Conservation (phyloP, 2,113 vertebrate genomes). For the Marmota monax region DNA sequence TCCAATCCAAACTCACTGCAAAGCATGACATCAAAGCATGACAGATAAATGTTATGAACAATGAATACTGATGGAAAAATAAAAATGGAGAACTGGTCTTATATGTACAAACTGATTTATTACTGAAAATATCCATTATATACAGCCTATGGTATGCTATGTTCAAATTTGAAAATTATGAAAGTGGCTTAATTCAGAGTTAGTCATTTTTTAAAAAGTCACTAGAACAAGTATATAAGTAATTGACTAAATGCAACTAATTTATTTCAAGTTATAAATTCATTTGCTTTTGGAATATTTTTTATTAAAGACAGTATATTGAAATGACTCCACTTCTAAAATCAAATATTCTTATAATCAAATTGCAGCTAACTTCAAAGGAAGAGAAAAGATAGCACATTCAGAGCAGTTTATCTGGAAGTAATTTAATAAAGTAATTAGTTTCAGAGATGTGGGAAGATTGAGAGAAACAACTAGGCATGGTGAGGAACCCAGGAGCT, state of each 20-base stretch:
- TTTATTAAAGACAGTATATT: conserved; percentile 22
- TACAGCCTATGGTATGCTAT: background rate
- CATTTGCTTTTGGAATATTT: background rate
- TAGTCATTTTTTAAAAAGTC: background rate
- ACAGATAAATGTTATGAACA: background rate
- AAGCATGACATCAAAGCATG: background rate
- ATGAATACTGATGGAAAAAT: background rate
- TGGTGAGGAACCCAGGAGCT: background rate
- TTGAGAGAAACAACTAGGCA: background rate
- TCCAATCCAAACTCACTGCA: background rate
- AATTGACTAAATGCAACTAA: background rate
- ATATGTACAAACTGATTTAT: background rate
- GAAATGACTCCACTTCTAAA: background rate
- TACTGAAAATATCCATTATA: background rate
- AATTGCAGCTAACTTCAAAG: background rate
- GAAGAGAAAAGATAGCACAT: background rate
- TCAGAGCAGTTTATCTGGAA: background rate
- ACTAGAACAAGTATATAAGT: background rate
- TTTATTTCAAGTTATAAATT: conserved; percentile 42
- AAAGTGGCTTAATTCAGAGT: background rate
- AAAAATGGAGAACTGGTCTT: background rate
- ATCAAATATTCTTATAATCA: background rate
- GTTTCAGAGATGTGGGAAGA: background rate
- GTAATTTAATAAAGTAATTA: background rate
- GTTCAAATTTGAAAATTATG: background rate